These are phyloP conservation scores for Geococcyx californianus DNA, from an alignment of 2,113 vertebrate genomes.

Conservation along the genomic window DNA sequence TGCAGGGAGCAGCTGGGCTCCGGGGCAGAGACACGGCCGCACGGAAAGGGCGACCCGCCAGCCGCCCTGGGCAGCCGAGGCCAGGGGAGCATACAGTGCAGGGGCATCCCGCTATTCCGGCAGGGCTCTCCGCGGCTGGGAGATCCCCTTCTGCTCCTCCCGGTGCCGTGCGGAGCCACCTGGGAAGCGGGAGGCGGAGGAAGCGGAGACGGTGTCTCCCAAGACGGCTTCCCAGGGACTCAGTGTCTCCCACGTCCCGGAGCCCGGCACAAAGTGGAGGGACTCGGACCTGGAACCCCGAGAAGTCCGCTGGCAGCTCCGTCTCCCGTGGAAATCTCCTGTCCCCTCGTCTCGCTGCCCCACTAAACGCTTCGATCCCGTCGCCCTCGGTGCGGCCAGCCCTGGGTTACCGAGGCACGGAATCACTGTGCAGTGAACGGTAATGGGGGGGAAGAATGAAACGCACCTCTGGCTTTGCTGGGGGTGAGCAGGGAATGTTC, in stretches of 20 bases:
- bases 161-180: background rate
- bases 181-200: background rate
- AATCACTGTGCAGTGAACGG: background rate
- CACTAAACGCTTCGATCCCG: background rate
- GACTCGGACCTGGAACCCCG: background rate
- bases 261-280: background rate
- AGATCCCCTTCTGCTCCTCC: background rate
- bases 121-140: background rate
- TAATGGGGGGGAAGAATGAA: background rate
- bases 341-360: background rate
- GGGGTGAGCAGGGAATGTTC: background rate
- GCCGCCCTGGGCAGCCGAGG: too few species aligned
- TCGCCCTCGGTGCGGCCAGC: background rate
- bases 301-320: background rate
- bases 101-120: too few species aligned
- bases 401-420: too few species aligned
- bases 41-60: background rate
- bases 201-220: background rate
- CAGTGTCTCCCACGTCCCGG: too few species aligned
- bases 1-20: too few species aligned
- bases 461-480: background rate
- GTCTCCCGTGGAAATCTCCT: background rate
- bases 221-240: too few species aligned
- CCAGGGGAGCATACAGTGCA: too few species aligned
- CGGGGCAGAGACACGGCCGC: background rate